Evolutionary conservation across 2,888 invertebrate species (phyloP), one percentile per base, ranked within the genome.

Genomic region (Parnassius orleans): DNA sequence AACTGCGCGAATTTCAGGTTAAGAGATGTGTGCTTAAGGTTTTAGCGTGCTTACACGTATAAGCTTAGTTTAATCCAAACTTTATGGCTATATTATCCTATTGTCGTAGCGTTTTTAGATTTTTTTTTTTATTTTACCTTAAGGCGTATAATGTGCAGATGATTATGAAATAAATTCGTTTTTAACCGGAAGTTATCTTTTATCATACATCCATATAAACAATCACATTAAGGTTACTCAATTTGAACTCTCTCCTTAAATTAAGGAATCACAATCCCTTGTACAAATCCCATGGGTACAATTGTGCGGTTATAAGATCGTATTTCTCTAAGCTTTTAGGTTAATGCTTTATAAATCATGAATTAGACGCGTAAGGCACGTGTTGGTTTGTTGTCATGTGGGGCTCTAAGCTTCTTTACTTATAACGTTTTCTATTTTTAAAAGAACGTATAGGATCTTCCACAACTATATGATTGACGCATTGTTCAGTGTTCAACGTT

Each of bases 301-400:
- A 77, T 83, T 78, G 77, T 71, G 69, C 74, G 73, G 73, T 69
- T 74, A 75, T 72, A 70, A 73, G 73, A 73, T 69, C 71, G 68
- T 74, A 72, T 77, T 73, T 73, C 77, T 74, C 65, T 64, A 76
- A 78, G 81, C 85, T 85, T 80, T 86, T 81, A 84, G 79, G 77
- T 77, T 81, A 83, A 84, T 84, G 83, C 77, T 78, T 80, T 80
- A 81, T 84, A 83, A 84, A 85, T 84, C 80, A 83, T 84, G 81
- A 81, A 84, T 80, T 79, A 78, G 79, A 73, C 80, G 79, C 79
- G 79, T 73, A 75, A 80, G 77, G 77, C 79, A 81, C 75, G 79
- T 74, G 77, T 76, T 73, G 70, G 66, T 73, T 72, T 69, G 72
- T 74, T 77, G 81, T 79, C 80, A 77, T 74, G 74, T 67, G 73